A percentile compares a stretch with the other conserved stretches of the same genome.
These are phyloP conservation scores for Agriopis leucophaearia DNA, from an alignment of 2,888 invertebrate species.

Conservation along the genomic window DNA sequence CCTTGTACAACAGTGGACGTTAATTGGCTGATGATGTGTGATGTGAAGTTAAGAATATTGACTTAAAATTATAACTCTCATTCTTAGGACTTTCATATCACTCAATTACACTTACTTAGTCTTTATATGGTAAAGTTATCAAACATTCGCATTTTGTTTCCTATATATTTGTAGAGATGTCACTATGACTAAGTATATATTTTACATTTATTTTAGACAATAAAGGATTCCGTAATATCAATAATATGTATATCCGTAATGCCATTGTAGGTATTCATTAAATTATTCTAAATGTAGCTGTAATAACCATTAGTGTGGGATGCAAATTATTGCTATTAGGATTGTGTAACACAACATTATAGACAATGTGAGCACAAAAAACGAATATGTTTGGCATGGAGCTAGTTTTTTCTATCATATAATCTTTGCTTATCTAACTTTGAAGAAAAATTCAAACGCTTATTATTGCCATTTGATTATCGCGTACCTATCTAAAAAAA, in stretches of 20 bases:
- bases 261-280: background rate
- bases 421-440: background rate
- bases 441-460: background rate
- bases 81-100: too few species aligned
- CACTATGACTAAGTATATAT: too few species aligned
- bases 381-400: background rate
- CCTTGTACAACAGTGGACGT: too few species aligned
- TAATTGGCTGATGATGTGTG: too few species aligned
- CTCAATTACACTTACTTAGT: too few species aligned
- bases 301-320: conserved; percentile 20
- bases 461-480: background rate
- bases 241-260: too few species aligned
- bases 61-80: too few species aligned
- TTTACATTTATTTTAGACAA: too few species aligned
- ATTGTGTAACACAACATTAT: conserved; percentile 13
- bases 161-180: background rate
- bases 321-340: conserved; percentile 26
- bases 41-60: too few species aligned
- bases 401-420: conserved; percentile 7
- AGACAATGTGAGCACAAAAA: conserved; percentile 16
- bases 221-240: background rate
- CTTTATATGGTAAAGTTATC: too few species aligned
- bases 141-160: too few species aligned
- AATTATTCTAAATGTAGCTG: conserved; percentile 13
- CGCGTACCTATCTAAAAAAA: background rate